These are phyloP conservation scores for Antheraea yamamai DNA, from an alignment of 2,888 invertebrate species.

Conservation along the genomic window DNA sequence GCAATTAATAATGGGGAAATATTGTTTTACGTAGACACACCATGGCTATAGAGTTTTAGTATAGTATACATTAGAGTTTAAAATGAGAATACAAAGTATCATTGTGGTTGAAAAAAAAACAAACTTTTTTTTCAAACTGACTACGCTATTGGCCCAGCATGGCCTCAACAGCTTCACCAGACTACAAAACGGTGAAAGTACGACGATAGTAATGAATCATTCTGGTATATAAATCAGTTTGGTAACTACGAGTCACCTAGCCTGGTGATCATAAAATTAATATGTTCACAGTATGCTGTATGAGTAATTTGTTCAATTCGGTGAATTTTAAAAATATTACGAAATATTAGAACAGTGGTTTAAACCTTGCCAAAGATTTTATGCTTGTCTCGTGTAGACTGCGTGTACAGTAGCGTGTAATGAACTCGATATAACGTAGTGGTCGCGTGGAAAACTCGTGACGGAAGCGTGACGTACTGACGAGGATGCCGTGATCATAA, in stretches of 20 bases:
- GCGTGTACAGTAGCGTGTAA: slow-evolving; percentile 32
- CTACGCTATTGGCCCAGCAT: no score
- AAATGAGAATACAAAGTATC: no score
- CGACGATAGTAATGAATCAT: not conserved
- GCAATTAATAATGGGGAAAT: no score
- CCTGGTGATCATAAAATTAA: not conserved
- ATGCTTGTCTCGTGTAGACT: slow-evolving; percentile 32
- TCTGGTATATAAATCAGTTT: not conserved
- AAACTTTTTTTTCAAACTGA: no score
- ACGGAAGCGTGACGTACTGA: slow-evolving; percentile 47
- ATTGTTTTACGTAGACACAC: no score
- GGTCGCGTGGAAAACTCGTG: slow-evolving; percentile 58
- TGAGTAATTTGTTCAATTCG: not conserved
- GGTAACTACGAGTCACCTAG: not conserved
- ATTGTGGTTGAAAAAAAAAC: no score
- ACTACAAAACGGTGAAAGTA: no score
- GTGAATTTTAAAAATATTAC: not conserved
- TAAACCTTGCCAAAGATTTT: slow-evolving; percentile 6
- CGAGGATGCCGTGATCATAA: slow-evolving; percentile 34
- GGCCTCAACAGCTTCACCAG: no score
- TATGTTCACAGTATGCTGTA: not conserved
- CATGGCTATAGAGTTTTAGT: no score
- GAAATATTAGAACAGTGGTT: not conserved
- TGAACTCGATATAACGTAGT: slow-evolving; percentile 27
- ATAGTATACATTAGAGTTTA: no score